Percentiles rank a stretch among this genome's conserved stretches.
These are phyloP conservation scores for Apamea sordens DNA, from an alignment of 2,888 invertebrate genomes.

Conservation along the genomic window DNA sequence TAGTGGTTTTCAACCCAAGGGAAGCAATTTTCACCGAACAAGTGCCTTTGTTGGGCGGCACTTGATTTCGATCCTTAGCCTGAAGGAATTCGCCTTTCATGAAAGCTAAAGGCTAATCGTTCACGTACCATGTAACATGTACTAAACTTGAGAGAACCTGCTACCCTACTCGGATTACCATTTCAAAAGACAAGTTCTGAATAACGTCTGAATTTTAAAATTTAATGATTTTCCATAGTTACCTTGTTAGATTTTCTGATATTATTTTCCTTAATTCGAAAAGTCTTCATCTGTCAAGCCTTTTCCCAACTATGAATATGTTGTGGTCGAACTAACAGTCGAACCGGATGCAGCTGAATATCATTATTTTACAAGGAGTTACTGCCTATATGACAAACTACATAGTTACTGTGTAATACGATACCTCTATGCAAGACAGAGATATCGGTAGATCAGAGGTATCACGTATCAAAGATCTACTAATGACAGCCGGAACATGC, in stretches of 20 bases:
- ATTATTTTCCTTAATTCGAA: neutral
- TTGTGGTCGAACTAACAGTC: neutral
- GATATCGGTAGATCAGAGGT: neutral
- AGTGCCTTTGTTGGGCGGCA: slow-evolving; percentile 74
- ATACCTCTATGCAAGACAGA: neutral
- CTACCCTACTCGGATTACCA: neutral
- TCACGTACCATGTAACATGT: slow-evolving; percentile 25
- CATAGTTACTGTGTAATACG: neutral
- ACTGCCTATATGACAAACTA: too few relatives aligned
- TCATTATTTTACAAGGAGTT: neutral
- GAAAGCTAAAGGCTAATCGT: slow-evolving; percentile 65
- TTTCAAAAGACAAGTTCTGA: neutral
- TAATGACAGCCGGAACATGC: neutral
- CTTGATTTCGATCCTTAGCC: slow-evolving; percentile 74
- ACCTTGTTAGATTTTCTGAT: neutral
- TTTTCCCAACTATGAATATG: neutral
- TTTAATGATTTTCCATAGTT: neutral
- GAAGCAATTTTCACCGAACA: slow-evolving; percentile 75
- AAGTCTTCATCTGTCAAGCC: neutral
- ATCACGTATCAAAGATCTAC: neutral
- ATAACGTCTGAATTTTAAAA: neutral
- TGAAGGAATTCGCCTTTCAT: slow-evolving; percentile 60
- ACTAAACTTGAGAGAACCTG: slow-evolving; percentile 27
- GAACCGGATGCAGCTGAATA: neutral
- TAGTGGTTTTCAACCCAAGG: slow-evolving; percentile 72